Conservation (phyloP, 2,888 invertebrate genomes). For the Chloroclystis v-ata region DNA sequence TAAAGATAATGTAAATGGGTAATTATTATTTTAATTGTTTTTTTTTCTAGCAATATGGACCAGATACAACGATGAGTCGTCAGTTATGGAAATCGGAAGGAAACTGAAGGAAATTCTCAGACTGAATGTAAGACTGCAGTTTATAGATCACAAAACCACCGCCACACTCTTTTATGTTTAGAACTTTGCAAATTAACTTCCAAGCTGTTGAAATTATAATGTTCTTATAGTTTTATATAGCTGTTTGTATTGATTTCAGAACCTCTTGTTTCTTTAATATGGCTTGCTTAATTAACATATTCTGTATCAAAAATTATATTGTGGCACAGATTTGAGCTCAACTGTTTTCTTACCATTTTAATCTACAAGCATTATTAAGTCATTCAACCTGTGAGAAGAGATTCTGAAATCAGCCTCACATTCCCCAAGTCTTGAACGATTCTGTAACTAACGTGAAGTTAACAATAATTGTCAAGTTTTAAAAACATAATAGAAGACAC, state of each 20-base stretch:
- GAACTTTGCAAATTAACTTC: not conserved
- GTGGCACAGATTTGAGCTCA: too few relatives aligned
- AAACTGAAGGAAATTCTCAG: slow-evolving; percentile 85
- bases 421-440: not conserved
- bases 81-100: slow-evolving; percentile 87
- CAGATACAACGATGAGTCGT: slow-evolving; percentile 80
- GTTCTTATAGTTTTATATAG: not conserved
- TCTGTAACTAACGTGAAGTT: too few relatives aligned
- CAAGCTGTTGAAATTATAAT: slow-evolving; percentile 1
- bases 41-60: slow-evolving; percentile 85
- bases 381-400: not conserved
- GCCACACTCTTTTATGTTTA: slow-evolving; percentile 72
- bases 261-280: too few relatives aligned
- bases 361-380: too few relatives aligned
- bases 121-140: slow-evolving; percentile 75
- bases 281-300: too few relatives aligned
- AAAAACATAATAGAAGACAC: too few relatives aligned
- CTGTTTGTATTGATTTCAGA: not conserved
- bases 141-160: slow-evolving; percentile 84
- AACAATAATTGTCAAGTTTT: too few relatives aligned
- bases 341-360: too few relatives aligned
- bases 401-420: not conserved
- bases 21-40: not conserved
- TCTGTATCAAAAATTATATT: too few relatives aligned
- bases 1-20: too few relatives aligned